These are phyloP conservation scores for Melanostoma scalare DNA, from an alignment of 2,888 invertebrate species.

Conservation along the genomic window DNA sequence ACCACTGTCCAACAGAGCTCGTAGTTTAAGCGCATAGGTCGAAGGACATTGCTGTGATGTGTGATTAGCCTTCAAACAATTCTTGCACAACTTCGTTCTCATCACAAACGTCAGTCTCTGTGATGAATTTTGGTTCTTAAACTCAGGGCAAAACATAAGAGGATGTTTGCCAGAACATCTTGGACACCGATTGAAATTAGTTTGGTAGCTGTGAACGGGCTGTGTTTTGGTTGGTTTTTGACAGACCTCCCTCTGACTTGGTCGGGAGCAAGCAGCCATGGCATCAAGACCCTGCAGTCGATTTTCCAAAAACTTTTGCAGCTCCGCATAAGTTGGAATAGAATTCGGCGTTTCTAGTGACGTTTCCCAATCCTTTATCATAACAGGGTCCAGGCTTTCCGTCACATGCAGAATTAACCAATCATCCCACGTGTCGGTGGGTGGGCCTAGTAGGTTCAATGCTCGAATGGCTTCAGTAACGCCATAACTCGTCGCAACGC, in stretches of 20 bases:
- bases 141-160: constrained; percentile 41
- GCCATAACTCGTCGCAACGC: constrained; percentile 32
- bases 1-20: constrained; percentile 39
- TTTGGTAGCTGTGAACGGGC: constrained; percentile 29
- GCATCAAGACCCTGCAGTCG: constrained; percentile 34
- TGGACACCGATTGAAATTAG: constrained; percentile 11
- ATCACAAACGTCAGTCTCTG: constrained; percentile 23
- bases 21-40: constrained; percentile 17
- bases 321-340: constrained; percentile 33
- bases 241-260: no score
- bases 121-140: constrained; percentile 6
- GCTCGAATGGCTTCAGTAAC: constrained; percentile 47
- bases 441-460: constrained; percentile 38
- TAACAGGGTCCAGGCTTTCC: constrained; percentile 39
- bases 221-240: not conserved
- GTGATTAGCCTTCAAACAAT: constrained; percentile 43
- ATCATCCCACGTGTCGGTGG: constrained; percentile 46
- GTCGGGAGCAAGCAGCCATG: no score
- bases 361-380: constrained; percentile 55
- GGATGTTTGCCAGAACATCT: constrained; percentile 39
- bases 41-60: constrained; percentile 14
- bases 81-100: constrained; percentile 42
- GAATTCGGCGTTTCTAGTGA: constrained; percentile 43
- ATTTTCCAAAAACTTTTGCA: constrained; percentile 44
- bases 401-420: constrained; percentile 48